Conservation (phyloP, 2,888 invertebrate genomes). For the Allygus modestus region DNA sequence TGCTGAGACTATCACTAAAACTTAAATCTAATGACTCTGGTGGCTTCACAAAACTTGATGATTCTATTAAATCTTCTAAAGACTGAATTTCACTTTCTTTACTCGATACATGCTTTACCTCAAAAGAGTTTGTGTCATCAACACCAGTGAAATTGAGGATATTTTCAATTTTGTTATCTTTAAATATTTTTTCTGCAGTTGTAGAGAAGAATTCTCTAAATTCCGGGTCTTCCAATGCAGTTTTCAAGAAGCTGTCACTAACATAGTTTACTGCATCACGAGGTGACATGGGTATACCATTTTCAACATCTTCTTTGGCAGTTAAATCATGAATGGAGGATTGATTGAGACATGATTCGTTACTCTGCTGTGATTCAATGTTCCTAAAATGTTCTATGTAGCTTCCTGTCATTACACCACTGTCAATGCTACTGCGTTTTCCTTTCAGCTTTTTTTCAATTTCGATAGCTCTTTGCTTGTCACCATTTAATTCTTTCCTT, state of each 20-base stretch:
- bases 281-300: not conserved
- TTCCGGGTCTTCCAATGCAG: constrained; percentile 45
- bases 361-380: not conserved
- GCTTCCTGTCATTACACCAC: constrained; percentile 58
- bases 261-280: not conserved
- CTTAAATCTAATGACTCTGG: constrained; percentile 2
- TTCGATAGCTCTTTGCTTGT: constrained; percentile 66
- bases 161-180: not conserved
- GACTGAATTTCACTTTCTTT: constrained; percentile 7
- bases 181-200: constrained; percentile 45
- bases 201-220: constrained; percentile 31
- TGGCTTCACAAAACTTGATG: not conserved
- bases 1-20: not conserved
- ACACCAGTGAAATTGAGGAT: not conserved
- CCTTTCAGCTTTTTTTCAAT: constrained; percentile 66
- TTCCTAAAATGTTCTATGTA: constrained; percentile 41
- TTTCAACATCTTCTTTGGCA: not conserved
- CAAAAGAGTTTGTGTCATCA: not conserved
- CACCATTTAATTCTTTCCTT: constrained; percentile 66
- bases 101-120: not conserved
- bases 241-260: constrained; percentile 38
- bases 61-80: not conserved
- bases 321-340: not conserved
- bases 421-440: constrained; percentile 65
- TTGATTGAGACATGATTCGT: not conserved